These are phyloP conservation scores for Eugnorisma glareosa DNA, from an alignment of 2,888 invertebrate species.

Conservation along the genomic window DNA sequence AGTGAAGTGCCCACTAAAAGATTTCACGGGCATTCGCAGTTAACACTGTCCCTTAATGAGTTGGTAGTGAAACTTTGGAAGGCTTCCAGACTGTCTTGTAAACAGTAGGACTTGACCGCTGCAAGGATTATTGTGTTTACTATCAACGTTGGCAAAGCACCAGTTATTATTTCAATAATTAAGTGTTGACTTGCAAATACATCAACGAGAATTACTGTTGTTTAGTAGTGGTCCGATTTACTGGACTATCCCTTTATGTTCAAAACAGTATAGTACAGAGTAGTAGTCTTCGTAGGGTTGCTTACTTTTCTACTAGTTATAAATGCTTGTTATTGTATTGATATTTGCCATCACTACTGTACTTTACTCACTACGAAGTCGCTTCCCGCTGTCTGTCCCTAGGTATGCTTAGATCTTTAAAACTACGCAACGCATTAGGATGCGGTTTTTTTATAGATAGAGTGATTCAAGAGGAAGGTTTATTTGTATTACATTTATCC, in stretches of 20 bases:
- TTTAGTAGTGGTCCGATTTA: not conserved
- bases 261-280: too few relatives aligned
- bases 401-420: too few relatives aligned
- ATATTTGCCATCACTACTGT: too few relatives aligned
- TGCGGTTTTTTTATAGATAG: too few relatives aligned
- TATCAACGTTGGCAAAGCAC: constrained; percentile 42
- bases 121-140: constrained; percentile 62
- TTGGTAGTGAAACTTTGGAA: constrained; percentile 86
- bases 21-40: constrained; percentile 86
- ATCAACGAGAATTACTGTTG: not conserved
- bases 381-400: too few relatives aligned
- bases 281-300: not conserved
- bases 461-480: too few relatives aligned
- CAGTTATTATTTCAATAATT: constrained; percentile 45
- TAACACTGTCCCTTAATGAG: constrained; percentile 87
- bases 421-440: too few relatives aligned
- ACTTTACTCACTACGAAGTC: too few relatives aligned
- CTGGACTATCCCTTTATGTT: not conserved
- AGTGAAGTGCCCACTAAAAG: constrained; percentile 83
- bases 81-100: constrained; percentile 84
- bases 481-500: too few relatives aligned
- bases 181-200: constrained; percentile 22
- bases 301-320: not conserved
- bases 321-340: not conserved
- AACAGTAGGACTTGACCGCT: constrained; percentile 74